phyloP scores from a whole-genome alignment of 30 jellyfish, hydroid and myxozoan genomes.

The Aurelia aurita region DNA sequence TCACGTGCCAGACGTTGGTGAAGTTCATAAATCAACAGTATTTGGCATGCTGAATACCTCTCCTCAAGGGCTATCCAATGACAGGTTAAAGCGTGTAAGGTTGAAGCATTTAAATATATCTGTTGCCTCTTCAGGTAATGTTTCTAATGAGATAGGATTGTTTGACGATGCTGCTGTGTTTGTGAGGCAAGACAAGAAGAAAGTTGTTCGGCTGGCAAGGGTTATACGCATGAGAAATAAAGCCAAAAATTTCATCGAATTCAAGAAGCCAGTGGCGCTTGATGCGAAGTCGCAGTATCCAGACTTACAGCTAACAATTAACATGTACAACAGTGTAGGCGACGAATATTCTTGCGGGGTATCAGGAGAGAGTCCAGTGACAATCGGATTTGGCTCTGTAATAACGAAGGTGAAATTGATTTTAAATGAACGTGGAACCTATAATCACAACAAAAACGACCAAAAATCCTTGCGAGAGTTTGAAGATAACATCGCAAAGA shows the following conservation, averaged over 20 bases:
- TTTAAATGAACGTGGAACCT: background rate
- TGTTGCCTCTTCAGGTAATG: background rate
- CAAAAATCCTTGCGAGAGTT: background rate
- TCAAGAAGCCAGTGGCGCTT: conserved; percentile 15
- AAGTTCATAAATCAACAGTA: conserved; percentile 27
- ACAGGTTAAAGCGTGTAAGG: conserved; percentile 19
- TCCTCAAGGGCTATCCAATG: background rate
- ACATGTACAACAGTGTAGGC: background rate
- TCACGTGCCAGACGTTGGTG: conserved; percentile 2
- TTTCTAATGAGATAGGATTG: background rate
- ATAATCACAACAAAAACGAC: background rate
- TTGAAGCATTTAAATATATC: background rate
- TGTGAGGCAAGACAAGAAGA: background rate
- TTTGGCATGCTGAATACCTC: conserved; percentile 8
- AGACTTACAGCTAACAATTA: conserved; percentile 9
- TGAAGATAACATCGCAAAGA: conserved; percentile 13
- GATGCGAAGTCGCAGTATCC: conserved; percentile 1
- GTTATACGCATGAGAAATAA: conserved; percentile 7
- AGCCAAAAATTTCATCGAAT: conserved; percentile 13
- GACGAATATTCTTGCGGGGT: conserved; percentile 10
- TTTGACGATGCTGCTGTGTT: background rate
- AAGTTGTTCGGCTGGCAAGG: background rate
- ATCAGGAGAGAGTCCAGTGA: background rate
- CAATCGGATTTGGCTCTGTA: background rate
- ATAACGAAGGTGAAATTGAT: background rate